A percentile compares a stretch with the other conserved stretches of the same genome.
These are phyloP conservation scores for Cerastis leucographa DNA, from an alignment of 2,888 invertebrate species.

Conservation along the genomic window DNA sequence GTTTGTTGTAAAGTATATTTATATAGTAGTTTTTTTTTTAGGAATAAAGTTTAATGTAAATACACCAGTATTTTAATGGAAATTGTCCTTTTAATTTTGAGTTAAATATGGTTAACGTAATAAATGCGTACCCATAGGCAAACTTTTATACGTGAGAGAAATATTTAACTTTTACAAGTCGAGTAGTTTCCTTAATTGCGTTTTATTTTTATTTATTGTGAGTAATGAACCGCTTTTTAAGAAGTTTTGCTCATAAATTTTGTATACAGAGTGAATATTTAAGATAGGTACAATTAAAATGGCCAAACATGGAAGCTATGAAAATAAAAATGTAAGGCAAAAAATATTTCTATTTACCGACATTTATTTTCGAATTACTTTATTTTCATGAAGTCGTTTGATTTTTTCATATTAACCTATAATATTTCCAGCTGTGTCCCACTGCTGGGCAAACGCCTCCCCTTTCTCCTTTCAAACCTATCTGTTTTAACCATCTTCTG, in stretches of 20 bases:
- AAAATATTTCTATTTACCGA: no score
- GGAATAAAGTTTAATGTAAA: no score
- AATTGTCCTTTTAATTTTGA: constrained; percentile 39
- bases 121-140: constrained; percentile 12
- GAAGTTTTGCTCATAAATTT: constrained; percentile 15
- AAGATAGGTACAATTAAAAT: not conserved
- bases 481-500: no score
- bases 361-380: not conserved
- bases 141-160: constrained; percentile 50
- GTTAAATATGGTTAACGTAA: constrained; percentile 42
- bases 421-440: no score
- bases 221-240: constrained; percentile 60
- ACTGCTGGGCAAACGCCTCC: no score
- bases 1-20: no score
- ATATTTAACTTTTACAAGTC: constrained; percentile 37
- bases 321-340: not conserved
- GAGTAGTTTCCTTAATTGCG: constrained; percentile 65
- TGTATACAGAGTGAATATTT: not conserved
- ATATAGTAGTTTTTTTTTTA: no score
- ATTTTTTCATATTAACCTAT: not conserved
- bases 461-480: no score
- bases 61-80: constrained; percentile 27
- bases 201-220: constrained; percentile 60
- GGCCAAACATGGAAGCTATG: not conserved
- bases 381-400: not conserved